Percentiles rank a stretch among this genome's conserved stretches.
Conservation (phyloP, 2,888 invertebrate species). For the Clostera curtula region DNA sequence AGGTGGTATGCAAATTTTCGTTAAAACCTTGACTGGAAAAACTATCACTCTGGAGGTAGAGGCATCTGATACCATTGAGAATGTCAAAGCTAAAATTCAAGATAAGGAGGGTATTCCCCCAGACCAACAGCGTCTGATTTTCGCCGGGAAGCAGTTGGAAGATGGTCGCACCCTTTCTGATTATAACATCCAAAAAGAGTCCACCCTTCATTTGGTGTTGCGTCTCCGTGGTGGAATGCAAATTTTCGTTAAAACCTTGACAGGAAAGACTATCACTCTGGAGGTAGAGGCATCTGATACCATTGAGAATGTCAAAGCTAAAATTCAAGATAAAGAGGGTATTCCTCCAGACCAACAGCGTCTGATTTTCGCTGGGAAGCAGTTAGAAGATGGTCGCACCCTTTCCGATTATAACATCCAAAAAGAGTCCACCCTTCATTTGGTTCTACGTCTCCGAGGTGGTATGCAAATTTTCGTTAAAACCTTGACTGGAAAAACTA, state of each 20-base stretch:
- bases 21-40: slow-evolving; percentile 47
- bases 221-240: slow-evolving; percentile 56
- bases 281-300: slow-evolving; percentile 49
- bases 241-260: slow-evolving; percentile 47
- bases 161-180: slow-evolving; percentile 55
- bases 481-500: slow-evolving; percentile 38
- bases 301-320: slow-evolving; percentile 50
- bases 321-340: slow-evolving; percentile 53
- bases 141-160: slow-evolving; percentile 52
- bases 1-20: slow-evolving; percentile 58
- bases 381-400: slow-evolving; percentile 47
- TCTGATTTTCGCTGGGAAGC: slow-evolving; percentile 48
- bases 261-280: slow-evolving; percentile 47
- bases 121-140: slow-evolving; percentile 48
- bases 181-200: slow-evolving; percentile 58
- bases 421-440: slow-evolving; percentile 45
- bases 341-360: slow-evolving; percentile 53
- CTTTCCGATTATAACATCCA: slow-evolving; percentile 51
- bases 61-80: slow-evolving; percentile 47
- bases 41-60: slow-evolving; percentile 50
- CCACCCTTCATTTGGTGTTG: slow-evolving; percentile 47
- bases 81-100: slow-evolving; percentile 52
- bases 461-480: slow-evolving; percentile 47
- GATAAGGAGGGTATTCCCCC: slow-evolving; percentile 54
- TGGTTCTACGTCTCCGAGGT: slow-evolving; percentile 44